Percentiles rank a stretch among this genome's conserved stretches.
These are phyloP conservation scores for Boloria selene DNA, from an alignment of 2,888 invertebrate genomes.

Conservation along the genomic window DNA sequence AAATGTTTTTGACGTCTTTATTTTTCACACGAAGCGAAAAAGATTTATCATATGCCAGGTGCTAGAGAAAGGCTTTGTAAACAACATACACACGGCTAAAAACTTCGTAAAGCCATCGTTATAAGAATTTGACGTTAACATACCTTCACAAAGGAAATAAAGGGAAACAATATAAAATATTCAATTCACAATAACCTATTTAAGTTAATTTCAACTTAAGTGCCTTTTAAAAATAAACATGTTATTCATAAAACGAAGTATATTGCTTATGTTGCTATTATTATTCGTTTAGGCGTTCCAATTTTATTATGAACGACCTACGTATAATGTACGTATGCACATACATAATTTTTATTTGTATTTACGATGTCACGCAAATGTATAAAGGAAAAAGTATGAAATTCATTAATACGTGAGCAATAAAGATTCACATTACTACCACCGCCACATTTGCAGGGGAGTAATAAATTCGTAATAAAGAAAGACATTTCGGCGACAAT, in stretches of 20 bases:
- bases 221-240: slow-evolving; percentile 56
- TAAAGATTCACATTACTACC: slow-evolving; percentile 64
- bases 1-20: slow-evolving; percentile 32
- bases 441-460: slow-evolving; percentile 50
- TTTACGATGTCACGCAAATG: slow-evolving; percentile 42
- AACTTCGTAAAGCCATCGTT: slow-evolving; percentile 10
- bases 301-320: slow-evolving; percentile 44
- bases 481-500: slow-evolving; percentile 50
- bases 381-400: slow-evolving; percentile 42
- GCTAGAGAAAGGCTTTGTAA: slow-evolving; percentile 37
- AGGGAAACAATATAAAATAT: slow-evolving; percentile 4
- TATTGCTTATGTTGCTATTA: slow-evolving; percentile 45
- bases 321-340: not conserved
- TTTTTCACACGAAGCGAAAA: slow-evolving; percentile 34
- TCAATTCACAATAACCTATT: slow-evolving; percentile 8
- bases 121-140: slow-evolving; percentile 6
- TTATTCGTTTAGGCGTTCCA: slow-evolving; percentile 52
- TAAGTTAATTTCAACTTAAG: slow-evolving; percentile 39
- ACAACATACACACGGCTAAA: slow-evolving; percentile 8
- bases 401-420: slow-evolving; percentile 65
- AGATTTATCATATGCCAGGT: slow-evolving; percentile 37
- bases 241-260: slow-evolving; percentile 41
- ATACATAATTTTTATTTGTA: slow-evolving; percentile 30
- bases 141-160: not conserved
- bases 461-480: slow-evolving; percentile 72